Percentiles rank a stretch among this genome's conserved stretches.
Evolutionary conservation across 2,113 vertebrate species (phyloP).

Genomic region (Sterna hirundo): DNA sequence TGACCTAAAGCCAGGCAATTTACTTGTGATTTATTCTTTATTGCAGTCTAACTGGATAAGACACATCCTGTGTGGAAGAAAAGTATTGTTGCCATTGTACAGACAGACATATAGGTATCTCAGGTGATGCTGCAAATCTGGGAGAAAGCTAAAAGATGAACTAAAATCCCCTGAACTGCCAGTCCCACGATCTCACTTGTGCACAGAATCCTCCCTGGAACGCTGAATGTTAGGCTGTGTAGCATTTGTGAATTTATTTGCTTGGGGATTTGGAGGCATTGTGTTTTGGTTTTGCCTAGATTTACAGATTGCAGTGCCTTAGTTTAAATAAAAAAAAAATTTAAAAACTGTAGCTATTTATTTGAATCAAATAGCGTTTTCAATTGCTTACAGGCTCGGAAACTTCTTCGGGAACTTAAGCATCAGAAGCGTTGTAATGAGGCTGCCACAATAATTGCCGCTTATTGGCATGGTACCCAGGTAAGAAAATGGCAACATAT

Average conservation of each 20-base stretch:
- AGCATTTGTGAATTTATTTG: not conserved
- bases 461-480: constrained; percentile 95
- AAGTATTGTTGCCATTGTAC: not conserved
- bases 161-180: not conserved
- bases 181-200: not conserved
- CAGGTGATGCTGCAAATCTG: not conserved
- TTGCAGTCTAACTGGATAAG: not conserved
- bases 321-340: not conserved
- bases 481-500: constrained; percentile 62
- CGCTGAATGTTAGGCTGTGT: not conserved
- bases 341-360: not conserved
- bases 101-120: not conserved
- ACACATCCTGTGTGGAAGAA: not conserved
- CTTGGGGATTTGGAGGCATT: not conserved
- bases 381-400: constrained; percentile 82
- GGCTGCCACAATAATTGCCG: constrained; percentile 90
- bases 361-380: not conserved
- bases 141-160: not conserved
- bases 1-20: not conserved
- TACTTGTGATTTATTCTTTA: not conserved
- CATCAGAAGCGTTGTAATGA: constrained; percentile 91
- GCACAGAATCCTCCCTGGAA: not conserved
- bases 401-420: constrained; percentile 90
- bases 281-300: not conserved
- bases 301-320: not conserved